phyloP scores from a whole-genome alignment of 2,113 vertebrate species.

The Corythornis madagascariensis region DNA sequence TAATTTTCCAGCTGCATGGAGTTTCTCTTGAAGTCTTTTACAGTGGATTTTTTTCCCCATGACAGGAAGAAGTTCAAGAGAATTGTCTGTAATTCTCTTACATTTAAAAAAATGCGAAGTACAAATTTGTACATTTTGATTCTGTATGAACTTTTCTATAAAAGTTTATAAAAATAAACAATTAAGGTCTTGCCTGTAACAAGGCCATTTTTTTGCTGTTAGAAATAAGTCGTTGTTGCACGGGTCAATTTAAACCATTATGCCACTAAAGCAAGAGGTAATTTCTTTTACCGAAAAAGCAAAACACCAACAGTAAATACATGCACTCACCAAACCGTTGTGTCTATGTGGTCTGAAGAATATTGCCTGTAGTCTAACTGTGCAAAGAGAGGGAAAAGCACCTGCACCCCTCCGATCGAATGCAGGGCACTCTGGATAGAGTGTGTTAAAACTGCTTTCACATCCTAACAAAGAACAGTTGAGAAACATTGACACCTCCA shows the following conservation, averaged over 20 bases:
- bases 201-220: not conserved
- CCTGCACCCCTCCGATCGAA: constrained; percentile 96
- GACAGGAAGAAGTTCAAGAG: not conserved
- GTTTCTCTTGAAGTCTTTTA: not conserved
- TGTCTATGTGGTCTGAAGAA: constrained; percentile 87
- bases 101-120: not conserved
- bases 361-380: constrained; percentile 93
- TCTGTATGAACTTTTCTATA: not conserved
- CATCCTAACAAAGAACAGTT: constrained; percentile 81
- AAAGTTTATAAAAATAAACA: not conserved
- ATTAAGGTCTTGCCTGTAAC: not conserved
- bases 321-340: constrained; percentile 89
- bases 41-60: not conserved
- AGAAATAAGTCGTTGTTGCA: not conserved
- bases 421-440: constrained; percentile 97
- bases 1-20: not conserved
- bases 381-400: constrained; percentile 96
- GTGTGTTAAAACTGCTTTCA: constrained; percentile 97
- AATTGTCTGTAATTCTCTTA: not conserved
- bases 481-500: not conserved
- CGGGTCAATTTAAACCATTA: not conserved
- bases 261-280: not conserved
- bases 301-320: not conserved
- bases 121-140: not conserved
- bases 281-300: not conserved